A percentile compares a stretch with the other conserved stretches of the same genome.
Conservation (phyloP, 2,888 invertebrate species). For the Andricus curvator region DNA sequence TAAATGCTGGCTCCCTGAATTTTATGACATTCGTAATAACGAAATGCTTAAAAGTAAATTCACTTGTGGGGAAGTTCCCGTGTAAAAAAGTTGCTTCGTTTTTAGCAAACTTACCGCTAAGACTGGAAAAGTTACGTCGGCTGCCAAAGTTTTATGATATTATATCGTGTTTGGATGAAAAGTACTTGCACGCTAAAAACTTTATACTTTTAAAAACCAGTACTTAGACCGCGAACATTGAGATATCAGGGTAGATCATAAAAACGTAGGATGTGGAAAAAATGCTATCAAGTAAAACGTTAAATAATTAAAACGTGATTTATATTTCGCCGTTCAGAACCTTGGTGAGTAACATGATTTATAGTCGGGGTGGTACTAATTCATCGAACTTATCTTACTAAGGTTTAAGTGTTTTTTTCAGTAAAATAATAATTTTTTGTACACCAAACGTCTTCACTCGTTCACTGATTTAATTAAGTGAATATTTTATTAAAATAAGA, state of each 20-base stretch:
- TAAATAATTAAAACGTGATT: not conserved
- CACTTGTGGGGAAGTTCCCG: slow-evolving; percentile 16
- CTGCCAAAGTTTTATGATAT: slow-evolving; percentile 32
- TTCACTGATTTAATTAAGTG: no score
- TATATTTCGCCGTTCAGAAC: no score
- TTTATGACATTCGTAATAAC: slow-evolving; percentile 8
- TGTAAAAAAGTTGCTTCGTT: slow-evolving; percentile 19
- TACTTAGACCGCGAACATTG: slow-evolving; percentile 9
- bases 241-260: not conserved
- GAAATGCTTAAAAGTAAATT: slow-evolving; percentile 14
- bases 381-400: no score
- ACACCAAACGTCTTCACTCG: no score
- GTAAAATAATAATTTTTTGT: no score
- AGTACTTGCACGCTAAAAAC: slow-evolving; percentile 24
- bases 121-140: slow-evolving; percentile 23
- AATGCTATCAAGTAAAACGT: not conserved
- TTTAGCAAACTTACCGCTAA: slow-evolving; percentile 10
- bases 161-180: slow-evolving; percentile 35
- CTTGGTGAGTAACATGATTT: no score
- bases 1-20: not conserved
- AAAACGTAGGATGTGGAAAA: not conserved
- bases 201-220: slow-evolving; percentile 26
- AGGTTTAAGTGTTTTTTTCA: no score
- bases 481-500: no score
- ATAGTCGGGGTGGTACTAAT: no score